phyloP scores from a whole-genome alignment of 2,888 invertebrate genomes.

The Xanthia icteritia region DNA sequence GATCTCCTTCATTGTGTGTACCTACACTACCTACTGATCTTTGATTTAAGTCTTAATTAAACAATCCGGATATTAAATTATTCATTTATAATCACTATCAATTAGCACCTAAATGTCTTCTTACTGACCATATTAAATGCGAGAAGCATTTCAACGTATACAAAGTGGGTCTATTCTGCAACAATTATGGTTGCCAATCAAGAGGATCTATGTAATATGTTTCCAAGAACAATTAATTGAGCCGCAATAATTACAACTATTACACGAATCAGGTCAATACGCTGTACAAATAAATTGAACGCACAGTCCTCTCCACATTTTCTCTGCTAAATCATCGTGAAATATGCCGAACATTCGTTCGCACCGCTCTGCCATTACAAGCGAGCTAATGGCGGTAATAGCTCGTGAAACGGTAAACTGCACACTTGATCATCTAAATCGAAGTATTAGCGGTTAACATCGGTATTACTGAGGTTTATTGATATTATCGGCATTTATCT shows the following conservation, averaged over 20 bases:
- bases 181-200: conserved; percentile 14
- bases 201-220: conserved; percentile 31
- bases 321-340: conserved; percentile 57
- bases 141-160: too few species aligned
- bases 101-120: conserved; percentile 21
- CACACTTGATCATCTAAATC: conserved; percentile 53
- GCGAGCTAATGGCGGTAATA: conserved; percentile 55
- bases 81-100: conserved; percentile 22
- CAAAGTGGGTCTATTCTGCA: conserved; percentile 34
- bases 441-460: conserved; percentile 44
- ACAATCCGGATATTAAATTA: not conserved
- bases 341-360: conserved; percentile 57
- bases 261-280: conserved; percentile 60
- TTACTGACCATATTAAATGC: not conserved
- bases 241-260: conserved; percentile 42
- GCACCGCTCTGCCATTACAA: conserved; percentile 42
- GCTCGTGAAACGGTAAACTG: conserved; percentile 53
- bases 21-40: too few species aligned
- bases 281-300: conserved; percentile 49
- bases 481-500: conserved; percentile 44
- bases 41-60: too few species aligned
- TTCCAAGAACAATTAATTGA: conserved; percentile 46
- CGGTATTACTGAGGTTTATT: conserved; percentile 41
- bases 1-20: too few species aligned
- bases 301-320: conserved; percentile 45